These are phyloP conservation scores for Papilio helenus DNA, from an alignment of 1,140 invertebrate species.

Conservation along the genomic window DNA sequence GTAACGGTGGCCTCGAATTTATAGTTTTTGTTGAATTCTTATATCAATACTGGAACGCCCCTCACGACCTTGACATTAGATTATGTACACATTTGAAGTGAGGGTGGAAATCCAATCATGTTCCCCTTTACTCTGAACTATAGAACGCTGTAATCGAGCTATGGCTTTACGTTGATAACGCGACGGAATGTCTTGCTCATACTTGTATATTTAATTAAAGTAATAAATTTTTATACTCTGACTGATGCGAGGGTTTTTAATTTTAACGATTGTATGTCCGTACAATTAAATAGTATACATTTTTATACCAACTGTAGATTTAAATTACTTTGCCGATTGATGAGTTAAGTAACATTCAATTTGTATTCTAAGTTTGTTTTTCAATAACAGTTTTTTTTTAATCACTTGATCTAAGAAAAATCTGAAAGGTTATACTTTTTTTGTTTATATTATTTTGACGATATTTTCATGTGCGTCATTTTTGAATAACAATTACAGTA, in stretches of 20 bases:
- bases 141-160: no score
- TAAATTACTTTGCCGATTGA: no score
- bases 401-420: no score
- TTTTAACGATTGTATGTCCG: neutral
- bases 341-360: no score
- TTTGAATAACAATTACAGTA: slow-evolving; percentile 8
- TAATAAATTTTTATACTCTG: neutral
- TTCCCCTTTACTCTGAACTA: slow-evolving; percentile 33
- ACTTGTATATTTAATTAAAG: neutral
- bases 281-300: no score
- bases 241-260: neutral
- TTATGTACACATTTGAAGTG: slow-evolving; percentile 39
- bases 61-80: slow-evolving; percentile 11
- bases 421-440: no score
- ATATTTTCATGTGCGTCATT: neutral
- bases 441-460: no score
- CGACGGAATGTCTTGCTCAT: neutral
- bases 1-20: neutral
- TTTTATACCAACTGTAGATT: no score
- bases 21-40: neutral
- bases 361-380: no score
- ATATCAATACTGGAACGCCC: neutral
- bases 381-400: no score
- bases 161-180: neutral
- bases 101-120: slow-evolving; percentile 59